Conservation (phyloP, 2,888 invertebrate species). For the Crepidodera aurea region DNA sequence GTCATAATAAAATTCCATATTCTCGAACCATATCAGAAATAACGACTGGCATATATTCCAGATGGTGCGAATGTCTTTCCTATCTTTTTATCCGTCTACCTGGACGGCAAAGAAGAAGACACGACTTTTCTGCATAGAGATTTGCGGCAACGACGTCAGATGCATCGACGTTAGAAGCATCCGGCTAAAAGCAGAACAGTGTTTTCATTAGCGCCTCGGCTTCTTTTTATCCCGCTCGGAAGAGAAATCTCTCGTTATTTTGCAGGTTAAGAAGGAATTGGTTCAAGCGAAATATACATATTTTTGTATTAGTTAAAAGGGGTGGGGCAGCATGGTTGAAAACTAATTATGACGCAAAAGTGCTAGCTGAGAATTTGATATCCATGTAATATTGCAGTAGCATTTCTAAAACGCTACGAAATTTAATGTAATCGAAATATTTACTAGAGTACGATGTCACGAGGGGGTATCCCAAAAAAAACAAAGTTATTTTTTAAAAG, state of each 20-base stretch:
- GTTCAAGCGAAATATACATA: too few species aligned
- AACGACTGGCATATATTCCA: constrained; percentile 19
- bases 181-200: constrained; percentile 24
- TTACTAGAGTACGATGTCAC: too few species aligned
- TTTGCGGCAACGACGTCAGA: background rate
- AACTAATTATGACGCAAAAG: too few species aligned
- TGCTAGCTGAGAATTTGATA: too few species aligned
- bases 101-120: constrained; percentile 9
- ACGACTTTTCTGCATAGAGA: constrained; percentile 20
- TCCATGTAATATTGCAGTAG: too few species aligned
- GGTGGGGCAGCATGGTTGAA: too few species aligned
- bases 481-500: too few species aligned
- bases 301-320: too few species aligned
- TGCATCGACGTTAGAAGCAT: constrained; percentile 8
- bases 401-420: too few species aligned
- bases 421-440: too few species aligned
- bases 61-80: constrained; percentile 9
- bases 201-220: constrained; percentile 15
- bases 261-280: background rate
- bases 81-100: background rate
- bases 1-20: constrained; percentile 22
- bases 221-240: background rate
- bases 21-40: constrained; percentile 15
- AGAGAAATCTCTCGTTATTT: background rate
- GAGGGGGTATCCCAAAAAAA: too few species aligned